These are phyloP conservation scores for Agelas oroides DNA, from an alignment of 37 sponge, comb jelly and placozoan genomes.

Conservation along the genomic window DNA sequence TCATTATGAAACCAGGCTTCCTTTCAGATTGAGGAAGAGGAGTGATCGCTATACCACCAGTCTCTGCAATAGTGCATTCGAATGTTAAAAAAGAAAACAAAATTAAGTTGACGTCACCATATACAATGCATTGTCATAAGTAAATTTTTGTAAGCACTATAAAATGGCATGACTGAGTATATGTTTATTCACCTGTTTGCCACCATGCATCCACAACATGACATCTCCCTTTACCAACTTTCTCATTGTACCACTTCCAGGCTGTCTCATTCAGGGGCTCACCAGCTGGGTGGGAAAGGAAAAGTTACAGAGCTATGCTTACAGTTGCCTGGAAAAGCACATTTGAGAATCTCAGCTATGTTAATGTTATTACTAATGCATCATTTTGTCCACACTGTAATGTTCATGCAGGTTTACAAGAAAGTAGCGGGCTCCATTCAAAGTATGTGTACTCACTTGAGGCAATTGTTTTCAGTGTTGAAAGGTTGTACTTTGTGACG, in stretches of 20 bases:
- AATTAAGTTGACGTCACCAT: too few species aligned
- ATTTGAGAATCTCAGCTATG: too few species aligned
- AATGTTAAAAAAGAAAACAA: too few species aligned
- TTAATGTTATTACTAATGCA: too few species aligned
- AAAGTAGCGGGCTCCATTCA: too few species aligned
- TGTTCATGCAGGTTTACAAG: too few species aligned
- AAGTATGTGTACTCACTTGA: conserved; percentile 14
- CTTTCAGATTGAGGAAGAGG: conserved; percentile 71
- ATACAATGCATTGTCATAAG: too few species aligned
- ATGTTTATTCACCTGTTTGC: conserved; percentile 72
- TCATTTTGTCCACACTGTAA: too few species aligned
- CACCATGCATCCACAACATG: conserved; percentile 89
- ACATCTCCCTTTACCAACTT: conserved; percentile 80
- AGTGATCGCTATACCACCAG: conserved; percentile 89
- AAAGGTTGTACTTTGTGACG: conserved; percentile 60
- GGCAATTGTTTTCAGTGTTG: conserved; percentile 57
- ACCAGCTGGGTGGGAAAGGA: conserved; percentile 48
- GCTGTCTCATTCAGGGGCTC: conserved; percentile 86
- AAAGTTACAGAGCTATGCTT: too few species aligned
- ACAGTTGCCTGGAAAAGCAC: too few species aligned
- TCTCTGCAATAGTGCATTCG: conserved; percentile 55
- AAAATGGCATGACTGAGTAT: background rate
- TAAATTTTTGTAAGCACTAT: too few species aligned
- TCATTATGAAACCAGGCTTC: conserved; percentile 88
- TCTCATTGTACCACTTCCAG: conserved; percentile 83